These are phyloP conservation scores for Limnephilus lunatus DNA, from an alignment of 2,888 invertebrate species.

Conservation along the genomic window DNA sequence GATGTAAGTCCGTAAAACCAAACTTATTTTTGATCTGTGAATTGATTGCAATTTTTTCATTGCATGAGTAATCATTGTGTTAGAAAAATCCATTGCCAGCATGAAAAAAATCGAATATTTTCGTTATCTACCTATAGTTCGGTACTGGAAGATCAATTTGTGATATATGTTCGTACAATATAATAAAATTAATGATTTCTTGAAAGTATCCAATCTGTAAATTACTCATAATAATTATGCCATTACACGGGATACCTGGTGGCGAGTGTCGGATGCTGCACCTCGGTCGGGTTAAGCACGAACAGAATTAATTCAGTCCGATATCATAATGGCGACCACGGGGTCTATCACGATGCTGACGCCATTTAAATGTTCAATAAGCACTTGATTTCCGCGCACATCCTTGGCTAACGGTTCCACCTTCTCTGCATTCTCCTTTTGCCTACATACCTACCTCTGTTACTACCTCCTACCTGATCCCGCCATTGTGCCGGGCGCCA, in stretches of 20 bases:
- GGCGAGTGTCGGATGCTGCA: not conserved
- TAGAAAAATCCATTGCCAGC: not conserved
- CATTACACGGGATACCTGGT: slow-evolving; percentile 8
- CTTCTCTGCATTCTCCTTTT: not conserved
- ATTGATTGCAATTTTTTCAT: not conserved
- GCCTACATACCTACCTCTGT: not conserved
- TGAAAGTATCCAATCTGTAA: not conserved
- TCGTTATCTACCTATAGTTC: too few species aligned
- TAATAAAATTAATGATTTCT: slow-evolving; percentile 24
- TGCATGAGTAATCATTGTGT: not conserved
- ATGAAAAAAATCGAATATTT: too few species aligned
- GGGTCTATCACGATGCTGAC: slow-evolving; percentile 48
- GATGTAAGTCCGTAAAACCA: not conserved
- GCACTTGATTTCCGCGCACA: slow-evolving; percentile 39
- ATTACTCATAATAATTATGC: slow-evolving; percentile 37
- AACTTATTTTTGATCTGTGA: not conserved
- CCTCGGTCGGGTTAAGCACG: slow-evolving; percentile 25
- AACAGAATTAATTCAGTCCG: slow-evolving; percentile 50
- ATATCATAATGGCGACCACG: slow-evolving; percentile 50
- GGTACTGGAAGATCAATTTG: not conserved
- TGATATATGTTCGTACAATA: not conserved
- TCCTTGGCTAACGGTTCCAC: slow-evolving; percentile 40
- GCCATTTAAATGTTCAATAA: slow-evolving; percentile 33
- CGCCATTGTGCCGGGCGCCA: slow-evolving; percentile 29
- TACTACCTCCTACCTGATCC: slow-evolving; percentile 27